These are phyloP conservation scores for Elephantulus edwardii DNA, from an alignment of 2,113 vertebrate species.

Conservation along the genomic window DNA sequence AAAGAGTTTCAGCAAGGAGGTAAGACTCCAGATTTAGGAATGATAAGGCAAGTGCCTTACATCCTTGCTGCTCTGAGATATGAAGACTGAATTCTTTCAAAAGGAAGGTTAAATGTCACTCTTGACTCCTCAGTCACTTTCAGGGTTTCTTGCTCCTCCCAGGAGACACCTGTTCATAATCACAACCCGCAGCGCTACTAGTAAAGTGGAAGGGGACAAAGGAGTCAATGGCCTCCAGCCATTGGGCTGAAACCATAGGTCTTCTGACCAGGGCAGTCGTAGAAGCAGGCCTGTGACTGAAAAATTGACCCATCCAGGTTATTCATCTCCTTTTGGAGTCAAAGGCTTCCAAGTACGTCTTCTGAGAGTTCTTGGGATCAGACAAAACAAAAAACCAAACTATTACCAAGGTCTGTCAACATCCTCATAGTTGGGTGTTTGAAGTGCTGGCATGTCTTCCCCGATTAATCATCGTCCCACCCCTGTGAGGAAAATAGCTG, in stretches of 20 bases:
- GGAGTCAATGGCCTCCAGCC: fast-evolving
- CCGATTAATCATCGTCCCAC: constrained; percentile 53
- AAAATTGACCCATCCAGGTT: neutral
- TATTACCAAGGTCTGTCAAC: constrained; percentile 31
- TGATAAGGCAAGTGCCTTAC: too few species aligned
- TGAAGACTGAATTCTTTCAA: neutral
- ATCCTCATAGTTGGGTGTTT: neutral
- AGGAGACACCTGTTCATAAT: neutral
- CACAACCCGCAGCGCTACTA: neutral
- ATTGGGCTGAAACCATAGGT: neutral
- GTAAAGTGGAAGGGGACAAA: neutral
- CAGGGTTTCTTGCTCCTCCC: neutral
- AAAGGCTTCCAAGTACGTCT: neutral
- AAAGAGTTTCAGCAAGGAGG: neutral
- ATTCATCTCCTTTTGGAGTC: neutral
- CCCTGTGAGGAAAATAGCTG: constrained; percentile 27
- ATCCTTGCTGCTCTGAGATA: neutral
- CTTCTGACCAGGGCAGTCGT: neutral
- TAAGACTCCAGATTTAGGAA: neutral
- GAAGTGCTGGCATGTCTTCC: neutral
- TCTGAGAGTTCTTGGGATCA: neutral
- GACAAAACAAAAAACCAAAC: neutral
- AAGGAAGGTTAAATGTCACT: neutral
- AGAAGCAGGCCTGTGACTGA: neutral
- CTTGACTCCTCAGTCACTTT: neutral